These are phyloP conservation scores for Lycaon pictus DNA, from an alignment of 2,113 vertebrate species.

Conservation along the genomic window DNA sequence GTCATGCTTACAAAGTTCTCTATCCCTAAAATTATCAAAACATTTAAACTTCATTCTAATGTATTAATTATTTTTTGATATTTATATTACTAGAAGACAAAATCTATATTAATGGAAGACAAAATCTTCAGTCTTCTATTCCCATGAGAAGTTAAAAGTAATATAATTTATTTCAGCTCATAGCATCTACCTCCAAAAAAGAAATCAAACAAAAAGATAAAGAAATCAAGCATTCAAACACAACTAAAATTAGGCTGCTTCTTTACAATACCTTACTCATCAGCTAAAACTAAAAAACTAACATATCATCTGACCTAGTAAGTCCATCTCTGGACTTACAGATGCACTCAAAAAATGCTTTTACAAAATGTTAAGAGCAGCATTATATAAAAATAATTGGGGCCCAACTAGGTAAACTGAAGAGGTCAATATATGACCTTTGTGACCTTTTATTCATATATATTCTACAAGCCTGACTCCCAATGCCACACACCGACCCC, in stretches of 20 bases:
- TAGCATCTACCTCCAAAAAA: background rate
- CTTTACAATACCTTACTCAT: background rate
- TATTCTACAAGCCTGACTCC: background rate
- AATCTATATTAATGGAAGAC: background rate
- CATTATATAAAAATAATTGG: conserved; percentile 15
- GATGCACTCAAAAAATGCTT: background rate
- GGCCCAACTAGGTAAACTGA: background rate
- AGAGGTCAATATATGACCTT: background rate
- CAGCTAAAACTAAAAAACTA: background rate
- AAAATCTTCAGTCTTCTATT: background rate
- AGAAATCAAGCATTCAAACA: background rate
- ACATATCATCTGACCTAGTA: background rate
- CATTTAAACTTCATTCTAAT: background rate
- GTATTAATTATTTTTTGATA: background rate
- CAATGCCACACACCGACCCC: background rate
- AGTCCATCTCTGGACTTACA: background rate
- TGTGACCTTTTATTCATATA: too few species aligned
- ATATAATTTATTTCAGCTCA: background rate
- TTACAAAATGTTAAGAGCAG: background rate
- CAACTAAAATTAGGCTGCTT: background rate
- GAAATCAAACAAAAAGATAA: background rate
- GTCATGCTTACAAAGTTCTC: background rate
- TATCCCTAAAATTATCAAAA: background rate
- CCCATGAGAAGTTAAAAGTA: background rate
- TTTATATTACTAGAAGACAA: background rate